Evolutionary conservation across 2,888 invertebrate species (phyloP), one percentile per base, ranked within the genome.

Genomic region (Synanthedon vespiformis): DNA sequence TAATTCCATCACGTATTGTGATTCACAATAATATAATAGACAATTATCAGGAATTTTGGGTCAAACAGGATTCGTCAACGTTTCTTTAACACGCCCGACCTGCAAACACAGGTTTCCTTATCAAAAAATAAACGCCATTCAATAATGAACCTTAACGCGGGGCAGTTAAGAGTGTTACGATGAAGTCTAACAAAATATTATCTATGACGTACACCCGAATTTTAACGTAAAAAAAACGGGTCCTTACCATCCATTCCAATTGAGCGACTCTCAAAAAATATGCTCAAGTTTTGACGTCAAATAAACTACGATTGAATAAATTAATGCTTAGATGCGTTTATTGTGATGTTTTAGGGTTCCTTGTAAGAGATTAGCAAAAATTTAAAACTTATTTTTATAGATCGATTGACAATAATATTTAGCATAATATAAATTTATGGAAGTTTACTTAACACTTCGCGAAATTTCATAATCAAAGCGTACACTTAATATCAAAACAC

Each of bases 191-290:
- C 34, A 34, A 34, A 34, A 34, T 34, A 10, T 34, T 34, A 10
- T 34, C 34, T 34, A 10, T 16, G 18, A 18, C 10, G 48, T 10
- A 48, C 6, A 14, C 48, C 48, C 10, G 48, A 22, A 48, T 16
- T 48, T 48, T 11, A 48, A 48, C 48, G 11, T 12, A 48, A 48
- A 44, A 44, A 14, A 13, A 41, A 34, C 22, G 4, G 18, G 40
- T 49, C 41, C 40, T 70, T 65, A 69, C 68, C 64, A 66, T 69
- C 69, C 67, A 62, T 71, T 76, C 70, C 72, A 68, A 64, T 54
- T 59, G 71, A 70, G 63, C 65, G 59, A 57, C 54, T 60, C 55
- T 52, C 52, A 64, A 66, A 72, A 69, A 67, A 66, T 65, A 63
- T 59, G 62, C 60, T 64, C 61, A 57, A 63, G 57, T 60, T 62